Evolutionary conservation across 2,113 vertebrate species (phyloP).

Genomic region (Phylloscopus trochilus): DNA sequence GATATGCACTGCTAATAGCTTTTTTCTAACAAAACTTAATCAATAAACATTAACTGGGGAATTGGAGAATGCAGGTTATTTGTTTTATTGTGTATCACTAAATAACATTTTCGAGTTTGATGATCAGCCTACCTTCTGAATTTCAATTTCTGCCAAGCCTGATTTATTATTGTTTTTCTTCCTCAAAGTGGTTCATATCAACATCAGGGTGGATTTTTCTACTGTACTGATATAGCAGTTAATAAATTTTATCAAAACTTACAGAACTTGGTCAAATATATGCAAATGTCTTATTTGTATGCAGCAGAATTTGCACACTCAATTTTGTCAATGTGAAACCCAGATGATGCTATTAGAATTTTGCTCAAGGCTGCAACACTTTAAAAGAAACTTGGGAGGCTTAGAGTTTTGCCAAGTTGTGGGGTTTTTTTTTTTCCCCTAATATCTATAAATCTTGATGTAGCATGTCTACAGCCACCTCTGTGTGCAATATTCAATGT

Average conservation of each 20-base stretch:
- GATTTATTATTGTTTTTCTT: background rate
- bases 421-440: background rate
- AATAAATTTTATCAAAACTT: background rate
- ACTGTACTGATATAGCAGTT: background rate
- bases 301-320: background rate
- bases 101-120: background rate
- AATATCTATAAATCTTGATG: background rate
- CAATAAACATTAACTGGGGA: constrained; percentile 23
- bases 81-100: background rate
- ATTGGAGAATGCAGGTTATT: background rate
- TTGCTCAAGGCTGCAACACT: background rate
- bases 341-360: background rate
- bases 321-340: background rate
- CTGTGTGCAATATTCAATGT: background rate
- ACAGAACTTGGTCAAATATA: background rate
- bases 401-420: background rate
- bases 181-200: background rate
- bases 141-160: background rate
- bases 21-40: constrained; percentile 14
- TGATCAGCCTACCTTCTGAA: background rate
- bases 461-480: background rate
- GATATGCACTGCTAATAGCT: background rate
- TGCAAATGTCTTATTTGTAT: background rate
- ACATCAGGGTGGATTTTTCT: background rate
- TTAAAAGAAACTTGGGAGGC: background rate